Base-by-base conservation (phyloP, 2,797 vertebrate genomes). In the Diplodus sargus region DNA sequence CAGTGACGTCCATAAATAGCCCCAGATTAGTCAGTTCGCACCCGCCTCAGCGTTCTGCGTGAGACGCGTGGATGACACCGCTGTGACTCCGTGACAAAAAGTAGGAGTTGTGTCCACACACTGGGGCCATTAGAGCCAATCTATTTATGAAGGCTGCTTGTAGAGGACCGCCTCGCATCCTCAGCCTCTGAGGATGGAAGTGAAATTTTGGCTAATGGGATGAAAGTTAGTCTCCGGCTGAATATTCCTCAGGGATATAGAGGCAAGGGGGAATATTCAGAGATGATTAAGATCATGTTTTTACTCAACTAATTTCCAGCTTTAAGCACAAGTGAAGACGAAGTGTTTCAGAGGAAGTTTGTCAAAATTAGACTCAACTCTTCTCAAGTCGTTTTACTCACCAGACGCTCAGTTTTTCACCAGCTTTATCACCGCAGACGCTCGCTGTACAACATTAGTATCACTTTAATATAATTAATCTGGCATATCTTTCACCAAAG, bases 1-100 rank as follows among this genome's bases (percentile, higher is more conserved):
- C 82, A 30, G 74, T 83, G 76, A 85, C 56, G 42, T 67, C 86
- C 82, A 83, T 79, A 92, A 92, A 93, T 91, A 93, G 89, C 75
- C 42, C 20, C 45, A 64, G 81, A 85, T 86, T 87, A 85, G 84
- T 88, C 88, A 81, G 84, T 51, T 84, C 70, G 23, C 82, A 75
- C 67, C 67, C 45, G 45, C 63, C 83, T 73, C 84, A n/a, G 81
- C 23, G 69, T 87, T 88, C 89, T 76, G 78, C 45, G 25, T n/a
- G 75, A 87, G 78, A 81, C 2, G 45, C 45, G 56, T 64, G 76
- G 70, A 86, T 68, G 85, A 90, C 81, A 81, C 75, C 1, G 4
- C 57, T 43, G 67, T 79, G 74, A 86, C 82, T 86, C 56, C 30
- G 25, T 58, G 14, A 74, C 60, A 82, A 82, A 71, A 76, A 80